phyloP scores from a whole-genome alignment of 2,113 vertebrate genomes.

The Erythrolamprus reginae region DNA sequence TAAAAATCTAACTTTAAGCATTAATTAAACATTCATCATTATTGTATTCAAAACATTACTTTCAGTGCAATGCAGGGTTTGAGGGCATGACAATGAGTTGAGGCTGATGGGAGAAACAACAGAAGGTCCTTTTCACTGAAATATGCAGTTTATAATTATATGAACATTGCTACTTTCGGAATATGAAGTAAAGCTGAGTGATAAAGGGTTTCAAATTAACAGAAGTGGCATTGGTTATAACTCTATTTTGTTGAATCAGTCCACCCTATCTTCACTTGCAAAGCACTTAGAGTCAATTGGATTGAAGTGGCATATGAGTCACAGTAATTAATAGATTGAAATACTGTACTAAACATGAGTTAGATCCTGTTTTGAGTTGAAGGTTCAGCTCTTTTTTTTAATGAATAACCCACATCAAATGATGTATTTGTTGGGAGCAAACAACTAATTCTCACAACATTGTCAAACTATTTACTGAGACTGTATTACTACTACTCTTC shows the following conservation, averaged over 20 bases:
- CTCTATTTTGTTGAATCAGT: background rate
- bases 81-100: background rate
- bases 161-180: background rate
- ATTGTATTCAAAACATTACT: background rate
- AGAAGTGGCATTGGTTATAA: background rate
- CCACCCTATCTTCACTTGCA: background rate
- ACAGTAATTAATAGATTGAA: background rate
- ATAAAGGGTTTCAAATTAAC: background rate
- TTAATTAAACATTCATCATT: background rate
- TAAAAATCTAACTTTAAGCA: background rate
- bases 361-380: conserved; percentile 11
- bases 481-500: too few relatives aligned
- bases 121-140: background rate
- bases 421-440: background rate
- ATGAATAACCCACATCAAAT: too few relatives aligned
- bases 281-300: background rate
- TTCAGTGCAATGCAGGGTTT: background rate
- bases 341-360: background rate
- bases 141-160: background rate
- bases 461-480: too few relatives aligned
- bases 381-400: background rate
- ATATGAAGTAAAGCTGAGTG: background rate
- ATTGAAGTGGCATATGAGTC: background rate
- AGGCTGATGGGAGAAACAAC: too few relatives aligned
- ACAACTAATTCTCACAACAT: too few relatives aligned